Evolutionary conservation across 2,888 invertebrate species (phyloP), one percentile per base, ranked within the genome.

Genomic region (Pollenia angustigena): DNA sequence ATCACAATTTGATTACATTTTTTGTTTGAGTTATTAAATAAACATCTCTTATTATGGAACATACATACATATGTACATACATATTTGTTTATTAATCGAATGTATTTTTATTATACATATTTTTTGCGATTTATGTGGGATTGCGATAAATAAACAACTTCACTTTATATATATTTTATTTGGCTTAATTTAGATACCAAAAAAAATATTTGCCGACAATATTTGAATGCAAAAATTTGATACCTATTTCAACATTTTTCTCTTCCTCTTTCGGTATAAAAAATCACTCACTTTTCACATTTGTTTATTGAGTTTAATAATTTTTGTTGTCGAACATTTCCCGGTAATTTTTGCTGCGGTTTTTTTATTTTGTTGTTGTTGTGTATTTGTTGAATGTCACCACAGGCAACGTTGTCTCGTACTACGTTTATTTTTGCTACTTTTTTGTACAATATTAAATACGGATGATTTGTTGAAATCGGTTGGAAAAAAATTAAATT

Each of bases 351-450:
- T 86, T 86, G 82, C 79, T 82, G 75, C 75, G 74, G 69, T 75
- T 82, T 85, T 72, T 81, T 60, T 23, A 23, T 71, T 81, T 66
- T 68, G 11, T 64, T 72, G 64, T 62, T 75, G 46, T 81, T 62
- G 56, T 46, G 14, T 85, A 80, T 87, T 87, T 87, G 80, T 84
- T 87, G 83, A 87, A 87, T 87, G 86, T 87, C 83, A 83, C 81
- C 75, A 87, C 87, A 81, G 79, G 81, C 87, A 84, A 87, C 84
- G 64, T 60, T 4, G 60, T 54, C 50, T 74, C 23, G 44, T 71
- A 56, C 46, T 54, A 58, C 23, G 23, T 23, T 23, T 23, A 2
- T 23, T 23, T 23, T 2, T 23, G 2, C 2, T 23, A 23, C 32
- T 42, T 0, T 18, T 40, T 12, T 12, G 12, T 52, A n/a, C 32